phyloP scores from a whole-genome alignment of 2,888 invertebrate species.

The Meiosimyza platycephala region DNA sequence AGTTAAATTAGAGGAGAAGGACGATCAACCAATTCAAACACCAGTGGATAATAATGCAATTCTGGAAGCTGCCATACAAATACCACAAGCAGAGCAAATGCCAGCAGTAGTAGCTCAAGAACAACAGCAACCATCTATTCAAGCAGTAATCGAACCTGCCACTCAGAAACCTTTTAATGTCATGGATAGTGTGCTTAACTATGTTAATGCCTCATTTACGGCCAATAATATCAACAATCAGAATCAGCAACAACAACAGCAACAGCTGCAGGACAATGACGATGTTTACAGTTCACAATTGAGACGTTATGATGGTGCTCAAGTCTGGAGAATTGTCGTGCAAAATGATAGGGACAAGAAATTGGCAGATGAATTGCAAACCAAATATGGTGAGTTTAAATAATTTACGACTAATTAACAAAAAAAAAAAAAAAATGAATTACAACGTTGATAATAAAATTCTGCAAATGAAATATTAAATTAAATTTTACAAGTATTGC shows the following conservation, averaged over 20 bases:
- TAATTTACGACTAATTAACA: not conserved
- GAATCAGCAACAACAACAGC: conserved; percentile 20
- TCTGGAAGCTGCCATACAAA: not conserved
- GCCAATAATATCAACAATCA: conserved; percentile 35
- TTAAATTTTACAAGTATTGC: not conserved
- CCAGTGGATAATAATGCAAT: not conserved
- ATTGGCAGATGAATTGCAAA: conserved; percentile 70
- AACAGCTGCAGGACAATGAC: conserved; percentile 34
- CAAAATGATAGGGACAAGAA: conserved; percentile 70
- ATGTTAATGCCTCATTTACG: conserved; percentile 59
- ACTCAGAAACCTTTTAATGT: conserved; percentile 48
- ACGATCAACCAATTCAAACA: conserved; percentile 13
- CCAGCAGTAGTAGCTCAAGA: too few relatives aligned
- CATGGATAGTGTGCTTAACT: conserved; percentile 59
- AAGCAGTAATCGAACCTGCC: conserved; percentile 34
- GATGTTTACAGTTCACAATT: conserved; percentile 54
- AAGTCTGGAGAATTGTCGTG: conserved; percentile 78
- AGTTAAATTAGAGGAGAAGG: not conserved
- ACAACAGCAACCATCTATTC: not conserved
- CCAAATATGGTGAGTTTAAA: conserved; percentile 70
- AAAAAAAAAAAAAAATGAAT: not conserved
- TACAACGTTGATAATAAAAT: not conserved
- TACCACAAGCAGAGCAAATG: not conserved
- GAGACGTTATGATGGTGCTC: conserved; percentile 80
- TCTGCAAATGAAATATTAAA: not conserved